phyloP scores from a whole-genome alignment of 2,113 vertebrate species.

The Pycnonotus jocosus region DNA sequence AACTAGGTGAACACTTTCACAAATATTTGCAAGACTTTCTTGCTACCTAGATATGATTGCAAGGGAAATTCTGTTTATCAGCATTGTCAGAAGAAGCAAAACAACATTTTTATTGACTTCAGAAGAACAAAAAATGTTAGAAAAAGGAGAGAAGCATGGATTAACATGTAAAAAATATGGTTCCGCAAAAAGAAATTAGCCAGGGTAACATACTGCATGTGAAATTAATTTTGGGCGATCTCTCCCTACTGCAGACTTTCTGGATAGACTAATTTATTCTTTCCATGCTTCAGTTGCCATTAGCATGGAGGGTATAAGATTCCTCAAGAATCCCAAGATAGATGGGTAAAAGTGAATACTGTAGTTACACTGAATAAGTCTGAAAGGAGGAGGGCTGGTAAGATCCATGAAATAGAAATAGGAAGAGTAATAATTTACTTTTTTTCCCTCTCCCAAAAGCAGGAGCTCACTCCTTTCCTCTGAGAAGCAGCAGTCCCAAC shows the following conservation, averaged over 20 bases:
- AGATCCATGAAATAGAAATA: not conserved
- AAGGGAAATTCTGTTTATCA: not conserved
- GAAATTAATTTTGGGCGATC: not conserved
- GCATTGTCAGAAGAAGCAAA: not conserved
- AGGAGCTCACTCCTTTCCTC: not conserved
- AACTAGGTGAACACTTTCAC: not conserved
- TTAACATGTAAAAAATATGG: not conserved
- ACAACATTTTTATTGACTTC: not conserved
- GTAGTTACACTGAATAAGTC: not conserved
- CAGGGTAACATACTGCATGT: not conserved
- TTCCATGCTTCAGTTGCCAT: not conserved
- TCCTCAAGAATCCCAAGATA: not conserved
- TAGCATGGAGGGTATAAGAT: not conserved
- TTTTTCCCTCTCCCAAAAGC: not conserved
- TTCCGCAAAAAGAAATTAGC: not conserved
- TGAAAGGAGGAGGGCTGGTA: not conserved
- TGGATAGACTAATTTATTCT: not conserved
- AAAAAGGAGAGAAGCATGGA: not conserved
- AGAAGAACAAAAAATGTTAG: not conserved
- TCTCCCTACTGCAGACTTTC: not conserved
- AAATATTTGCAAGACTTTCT: not conserved
- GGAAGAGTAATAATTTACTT: not conserved
- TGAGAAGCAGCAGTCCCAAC: not conserved
- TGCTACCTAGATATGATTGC: not conserved
- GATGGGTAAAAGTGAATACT: not conserved